A percentile compares a stretch with the other conserved stretches of the same genome.
These are phyloP conservation scores for Gobius niger DNA, from an alignment of 2,113 vertebrate genomes.

Conservation along the genomic window DNA sequence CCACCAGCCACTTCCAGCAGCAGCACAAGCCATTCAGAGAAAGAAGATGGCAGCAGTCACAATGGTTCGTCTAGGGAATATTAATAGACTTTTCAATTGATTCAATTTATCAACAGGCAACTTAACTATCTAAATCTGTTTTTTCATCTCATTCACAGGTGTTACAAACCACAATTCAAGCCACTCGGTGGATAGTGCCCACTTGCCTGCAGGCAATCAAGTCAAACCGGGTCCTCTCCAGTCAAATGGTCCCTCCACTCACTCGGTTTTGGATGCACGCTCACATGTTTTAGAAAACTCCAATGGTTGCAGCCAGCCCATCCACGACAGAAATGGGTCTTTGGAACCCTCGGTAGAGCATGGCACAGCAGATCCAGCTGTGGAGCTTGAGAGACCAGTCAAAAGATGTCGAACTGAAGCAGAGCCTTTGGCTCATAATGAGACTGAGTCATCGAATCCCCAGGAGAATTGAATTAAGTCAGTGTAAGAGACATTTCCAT, in stretches of 20 bases:
- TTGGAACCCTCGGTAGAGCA: constrained; percentile 53
- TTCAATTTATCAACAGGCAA: no score
- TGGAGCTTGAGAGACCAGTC: constrained; percentile 47
- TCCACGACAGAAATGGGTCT: constrained; percentile 73
- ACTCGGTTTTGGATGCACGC: constrained; percentile 48
- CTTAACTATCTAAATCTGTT: neutral
- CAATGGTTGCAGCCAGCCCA: constrained; percentile 80
- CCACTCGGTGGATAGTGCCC: constrained; percentile 46
- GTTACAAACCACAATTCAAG: constrained; percentile 75
- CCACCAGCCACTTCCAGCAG: constrained; percentile 88
- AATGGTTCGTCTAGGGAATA: constrained; percentile 77
- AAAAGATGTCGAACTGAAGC: constrained; percentile 69
- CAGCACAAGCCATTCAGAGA: constrained; percentile 87
- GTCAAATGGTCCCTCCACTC: constrained; percentile 81
- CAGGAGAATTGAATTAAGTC: constrained; percentile 53
- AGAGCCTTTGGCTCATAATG: constrained; percentile 47
- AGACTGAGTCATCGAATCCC: constrained; percentile 56
- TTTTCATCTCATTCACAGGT: constrained; percentile 65
- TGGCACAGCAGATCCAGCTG: constrained; percentile 20
- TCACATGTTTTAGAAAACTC: constrained; percentile 76
- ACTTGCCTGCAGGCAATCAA: constrained; percentile 72
- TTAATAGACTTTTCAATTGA: no score
- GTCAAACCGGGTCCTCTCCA: constrained; percentile 74
- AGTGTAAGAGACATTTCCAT: constrained; percentile 25
- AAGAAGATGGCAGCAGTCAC: constrained; percentile 84